Evolutionary conservation across 2,797 vertebrate genomes (phyloP).

Genomic region (Enteromius paludinosus): DNA sequence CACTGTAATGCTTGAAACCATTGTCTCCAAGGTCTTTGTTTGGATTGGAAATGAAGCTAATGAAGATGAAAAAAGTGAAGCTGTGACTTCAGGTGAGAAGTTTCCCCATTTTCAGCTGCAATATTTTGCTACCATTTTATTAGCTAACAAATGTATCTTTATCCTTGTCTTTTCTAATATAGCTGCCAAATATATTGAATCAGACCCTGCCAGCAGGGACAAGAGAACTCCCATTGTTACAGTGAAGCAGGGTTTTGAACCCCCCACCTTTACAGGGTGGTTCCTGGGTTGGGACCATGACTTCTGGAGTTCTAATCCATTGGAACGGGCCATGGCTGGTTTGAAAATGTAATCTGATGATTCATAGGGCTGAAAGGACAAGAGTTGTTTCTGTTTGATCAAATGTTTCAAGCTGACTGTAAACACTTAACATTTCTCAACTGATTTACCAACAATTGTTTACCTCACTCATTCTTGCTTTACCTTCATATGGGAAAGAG

Average conservation of each 20-base stretch:
- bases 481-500: not conserved
- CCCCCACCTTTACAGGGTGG: conserved; percentile 69
- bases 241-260: conserved; percentile 64
- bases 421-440: not conserved
- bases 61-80: conserved; percentile 85
- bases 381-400: conserved; percentile 3
- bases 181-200: conserved; percentile 83
- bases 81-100: conserved; percentile 78
- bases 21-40: conserved; percentile 81
- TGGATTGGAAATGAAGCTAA: conserved; percentile 88
- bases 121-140: not conserved
- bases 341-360: conserved; percentile 69
- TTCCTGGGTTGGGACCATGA: conserved; percentile 69
- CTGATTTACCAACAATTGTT: not conserved
- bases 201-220: conserved; percentile 81
- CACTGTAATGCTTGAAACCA: not conserved
- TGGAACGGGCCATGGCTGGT: conserved; percentile 78
- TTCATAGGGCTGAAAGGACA: not conserved
- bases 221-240: conserved; percentile 62
- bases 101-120: not conserved
- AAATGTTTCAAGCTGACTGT: not conserved
- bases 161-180: conserved; percentile 22
- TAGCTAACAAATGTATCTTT: not conserved
- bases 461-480: not conserved
- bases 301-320: conserved; percentile 67